Percentiles rank a stretch among this genome's conserved stretches.
These are phyloP conservation scores for Metopia argyrocephala DNA, from an alignment of 2,888 invertebrate species.

Conservation along the genomic window DNA sequence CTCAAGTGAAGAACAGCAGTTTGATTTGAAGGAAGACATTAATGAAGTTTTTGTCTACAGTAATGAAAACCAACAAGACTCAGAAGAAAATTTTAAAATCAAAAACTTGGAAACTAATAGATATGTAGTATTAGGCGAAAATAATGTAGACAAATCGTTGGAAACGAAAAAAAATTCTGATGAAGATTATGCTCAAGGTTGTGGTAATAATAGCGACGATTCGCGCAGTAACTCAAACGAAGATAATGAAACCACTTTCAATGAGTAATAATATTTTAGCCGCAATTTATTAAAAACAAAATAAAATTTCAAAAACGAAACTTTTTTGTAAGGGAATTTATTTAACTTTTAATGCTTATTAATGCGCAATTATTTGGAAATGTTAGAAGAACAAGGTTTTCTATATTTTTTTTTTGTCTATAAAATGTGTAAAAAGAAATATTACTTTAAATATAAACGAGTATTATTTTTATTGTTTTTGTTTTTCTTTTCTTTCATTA, in stretches of 20 bases:
- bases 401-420: neutral
- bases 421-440: too few species aligned
- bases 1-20: conserved; percentile 13
- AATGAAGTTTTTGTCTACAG: conserved; percentile 46
- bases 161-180: conserved; percentile 54
- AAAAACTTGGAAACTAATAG: neutral
- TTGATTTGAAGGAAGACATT: neutral
- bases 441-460: neutral
- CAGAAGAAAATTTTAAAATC: neutral
- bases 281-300: too few species aligned
- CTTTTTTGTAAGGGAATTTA: neutral
- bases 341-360: neutral
- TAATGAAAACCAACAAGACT: conserved; percentile 23
- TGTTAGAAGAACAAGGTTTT: neutral
- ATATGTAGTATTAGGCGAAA: neutral
- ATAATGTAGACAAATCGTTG: neutral
- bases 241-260: conserved; percentile 69
- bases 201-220: conserved; percentile 66
- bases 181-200: conserved; percentile 73
- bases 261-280: neutral
- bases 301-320: neutral
- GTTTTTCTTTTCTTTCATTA: conserved; percentile 39
- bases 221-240: conserved; percentile 67
- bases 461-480: neutral
- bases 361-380: neutral